Evolutionary conservation across 2,888 invertebrate species (phyloP).

Genomic region (Nephrotoma guestfalica): DNA sequence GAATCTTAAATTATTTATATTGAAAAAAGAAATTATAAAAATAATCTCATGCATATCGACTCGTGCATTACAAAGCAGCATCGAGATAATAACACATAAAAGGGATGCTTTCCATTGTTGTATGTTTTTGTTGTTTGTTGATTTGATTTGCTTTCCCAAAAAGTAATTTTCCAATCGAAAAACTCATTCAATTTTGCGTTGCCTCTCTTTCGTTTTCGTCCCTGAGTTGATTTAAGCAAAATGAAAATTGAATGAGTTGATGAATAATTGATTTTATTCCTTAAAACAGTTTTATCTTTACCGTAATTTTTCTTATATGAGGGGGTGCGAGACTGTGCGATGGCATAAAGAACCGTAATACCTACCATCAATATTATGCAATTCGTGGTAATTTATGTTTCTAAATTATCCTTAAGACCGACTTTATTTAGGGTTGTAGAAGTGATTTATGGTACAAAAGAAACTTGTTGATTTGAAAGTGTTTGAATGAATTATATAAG

Average conservation of each 20-base stretch:
- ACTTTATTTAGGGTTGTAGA: background rate
- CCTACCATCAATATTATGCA: background rate
- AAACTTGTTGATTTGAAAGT: background rate
- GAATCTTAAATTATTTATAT: background rate
- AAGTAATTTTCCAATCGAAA: background rate
- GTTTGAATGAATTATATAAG: background rate
- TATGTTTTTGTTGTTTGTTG: background rate
- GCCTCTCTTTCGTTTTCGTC: background rate
- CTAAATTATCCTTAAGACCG: background rate
- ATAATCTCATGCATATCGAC: background rate
- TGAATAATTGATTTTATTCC: background rate
- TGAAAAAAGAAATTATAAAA: background rate
- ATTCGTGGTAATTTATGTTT: background rate
- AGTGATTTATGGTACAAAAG: background rate
- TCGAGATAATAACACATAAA: background rate
- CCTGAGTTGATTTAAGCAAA: background rate
- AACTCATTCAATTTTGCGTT: background rate
- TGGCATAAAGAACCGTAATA: background rate
- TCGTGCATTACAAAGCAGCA: background rate
- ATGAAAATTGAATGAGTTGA: background rate
- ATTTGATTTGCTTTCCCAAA: background rate
- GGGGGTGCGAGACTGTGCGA: background rate
- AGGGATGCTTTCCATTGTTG: background rate
- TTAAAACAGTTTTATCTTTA: background rate
- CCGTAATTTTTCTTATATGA: background rate